Percentiles rank a stretch among this genome's conserved stretches.
phyloP scores from a whole-genome alignment of 2,113 vertebrate species.

The Zootoca vivipara region DNA sequence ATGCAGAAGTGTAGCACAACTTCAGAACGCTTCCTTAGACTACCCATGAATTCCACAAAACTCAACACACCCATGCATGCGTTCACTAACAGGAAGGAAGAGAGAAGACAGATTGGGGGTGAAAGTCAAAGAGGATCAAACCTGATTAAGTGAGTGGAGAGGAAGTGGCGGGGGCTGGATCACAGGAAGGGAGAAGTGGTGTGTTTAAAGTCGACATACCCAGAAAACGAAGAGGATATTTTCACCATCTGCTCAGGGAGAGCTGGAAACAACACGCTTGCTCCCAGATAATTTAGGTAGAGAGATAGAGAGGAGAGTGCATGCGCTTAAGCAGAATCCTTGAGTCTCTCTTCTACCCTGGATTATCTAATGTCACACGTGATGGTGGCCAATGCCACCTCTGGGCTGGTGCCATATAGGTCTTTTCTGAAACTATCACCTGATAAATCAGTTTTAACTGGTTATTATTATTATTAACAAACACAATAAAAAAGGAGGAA shows the following conservation, averaged over 20 bases:
- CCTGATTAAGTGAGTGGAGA: background rate
- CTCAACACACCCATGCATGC: no score
- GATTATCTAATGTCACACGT: background rate
- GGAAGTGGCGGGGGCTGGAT: background rate
- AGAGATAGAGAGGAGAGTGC: background rate
- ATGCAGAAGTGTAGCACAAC: background rate
- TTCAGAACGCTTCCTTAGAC: background rate
- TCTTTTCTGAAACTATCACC: background rate
- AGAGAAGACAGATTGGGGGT: background rate
- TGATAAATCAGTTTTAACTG: background rate
- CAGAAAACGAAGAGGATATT: background rate
- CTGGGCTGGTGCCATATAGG: background rate
- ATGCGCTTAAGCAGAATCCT: background rate
- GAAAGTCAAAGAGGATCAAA: conserved; percentile 16
- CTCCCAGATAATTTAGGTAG: background rate
- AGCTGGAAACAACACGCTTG: background rate
- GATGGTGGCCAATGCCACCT: background rate
- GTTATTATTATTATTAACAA: background rate
- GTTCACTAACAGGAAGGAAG: background rate
- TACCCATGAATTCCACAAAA: no score
- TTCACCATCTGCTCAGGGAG: background rate
- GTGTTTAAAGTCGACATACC: background rate
- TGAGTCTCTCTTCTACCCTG: background rate
- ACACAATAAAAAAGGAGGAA: background rate
- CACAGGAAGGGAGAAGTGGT: background rate